Base-by-base conservation (phyloP, 2,888 invertebrate genomes). In the Siphlonurus alternatus region DNA sequence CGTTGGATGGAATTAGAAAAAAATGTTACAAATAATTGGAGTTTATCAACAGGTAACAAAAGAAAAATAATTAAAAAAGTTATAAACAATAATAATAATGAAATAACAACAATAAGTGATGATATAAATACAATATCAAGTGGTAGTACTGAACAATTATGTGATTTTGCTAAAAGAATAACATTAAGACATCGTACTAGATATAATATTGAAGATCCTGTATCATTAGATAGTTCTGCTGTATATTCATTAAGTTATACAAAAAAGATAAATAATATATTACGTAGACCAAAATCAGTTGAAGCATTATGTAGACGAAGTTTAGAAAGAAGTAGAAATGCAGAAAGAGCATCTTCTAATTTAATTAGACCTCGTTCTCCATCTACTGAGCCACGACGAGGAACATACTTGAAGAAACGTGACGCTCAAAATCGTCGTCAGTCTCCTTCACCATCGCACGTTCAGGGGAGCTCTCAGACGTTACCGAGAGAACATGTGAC, bases 1-100 rank as follows among this genome's bases (percentile, higher is more conserved):
- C 69, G 71, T 2, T 71, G 71, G 70, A 68, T 70, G 63, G 71
- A 71, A 64, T 66, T 71, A 63, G 71, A 68, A 56, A 66, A 67
- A 23, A 62, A 64, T 25, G 67, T 68, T 2, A 54, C 56, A n/a
- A 64, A 61, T n/a, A 38, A 1, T 38, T 62, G 23, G 23, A 38
- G 18, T 15, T 56, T 3, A 20, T 60, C 7, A 23, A 24, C 25
- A 53, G 24, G 22, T 23, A 25, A 23, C 18, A 61, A 63, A 59
- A 59, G 38, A 18, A 63, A 63, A 53, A 24, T 23, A 10, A 20
- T 23, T 54, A 59, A 59, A 23, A 23, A 20, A n/a, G 19, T 61
- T 18, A 23, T 2, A 7, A 61, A 23, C 2, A 38, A 38, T 15
- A 38, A 38, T 38, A 15, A 38, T 38, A 15, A 38, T 38, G 38